Evolutionary conservation across 2,888 invertebrate genomes (phyloP).

Genomic region (Spisula solida): DNA sequence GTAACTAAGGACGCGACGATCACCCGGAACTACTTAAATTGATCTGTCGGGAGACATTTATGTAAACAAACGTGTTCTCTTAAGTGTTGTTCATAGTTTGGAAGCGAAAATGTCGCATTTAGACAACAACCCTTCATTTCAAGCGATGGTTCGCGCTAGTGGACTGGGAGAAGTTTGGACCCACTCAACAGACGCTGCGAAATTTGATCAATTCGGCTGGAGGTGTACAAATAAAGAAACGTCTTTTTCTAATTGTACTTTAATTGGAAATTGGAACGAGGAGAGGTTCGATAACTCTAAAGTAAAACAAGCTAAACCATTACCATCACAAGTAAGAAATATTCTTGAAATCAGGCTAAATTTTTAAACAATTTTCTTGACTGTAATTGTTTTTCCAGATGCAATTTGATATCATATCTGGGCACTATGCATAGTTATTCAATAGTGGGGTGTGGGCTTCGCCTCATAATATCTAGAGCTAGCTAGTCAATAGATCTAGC

Average conservation of each 20-base stretch:
- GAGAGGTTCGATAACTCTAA: conserved; percentile 83
- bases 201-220: conserved; percentile 85
- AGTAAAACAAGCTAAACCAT: conserved; percentile 78
- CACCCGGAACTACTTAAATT: conserved; percentile 57
- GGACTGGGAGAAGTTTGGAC: conserved; percentile 84
- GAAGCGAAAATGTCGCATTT: conserved; percentile 65
- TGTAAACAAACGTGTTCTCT: conserved; percentile 22
- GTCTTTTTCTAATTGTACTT: conserved; percentile 78
- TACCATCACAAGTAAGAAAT: conserved; percentile 84
- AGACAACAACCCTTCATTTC: conserved; percentile 79
- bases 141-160: conserved; percentile 81
- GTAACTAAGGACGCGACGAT: conserved; percentile 71
- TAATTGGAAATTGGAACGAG: conserved; percentile 86
- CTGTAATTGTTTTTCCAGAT: too few relatives aligned
- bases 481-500: too few relatives aligned
- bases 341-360: neutral
- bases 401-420: too few relatives aligned
- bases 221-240: conserved; percentile 84
- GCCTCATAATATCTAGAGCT: too few relatives aligned
- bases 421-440: too few relatives aligned
- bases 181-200: conserved; percentile 78
- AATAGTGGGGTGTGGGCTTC: too few relatives aligned
- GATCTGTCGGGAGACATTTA: neutral
- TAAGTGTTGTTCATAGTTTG: conserved; percentile 21
- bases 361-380: too few relatives aligned